phyloP scores from a whole-genome alignment of 53 echinoderm and acorn worm species.

The Apostichopus leukothele region DNA sequence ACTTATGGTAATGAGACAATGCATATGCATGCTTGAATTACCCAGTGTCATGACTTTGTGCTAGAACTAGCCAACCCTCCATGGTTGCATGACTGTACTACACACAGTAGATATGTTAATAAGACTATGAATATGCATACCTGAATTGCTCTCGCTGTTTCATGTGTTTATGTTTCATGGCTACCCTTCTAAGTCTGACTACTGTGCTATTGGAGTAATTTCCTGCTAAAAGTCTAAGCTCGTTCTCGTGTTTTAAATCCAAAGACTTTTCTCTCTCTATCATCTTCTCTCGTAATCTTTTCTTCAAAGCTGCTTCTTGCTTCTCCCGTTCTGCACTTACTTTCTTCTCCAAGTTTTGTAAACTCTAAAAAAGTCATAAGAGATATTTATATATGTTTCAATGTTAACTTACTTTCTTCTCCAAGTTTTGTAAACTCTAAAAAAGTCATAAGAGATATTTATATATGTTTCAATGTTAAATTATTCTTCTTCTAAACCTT shows the following conservation, averaged over 20 bases:
- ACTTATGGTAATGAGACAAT: no score
- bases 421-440: constrained; percentile 50
- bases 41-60: no score
- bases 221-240: constrained; percentile 57
- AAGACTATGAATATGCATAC: constrained; percentile 31
- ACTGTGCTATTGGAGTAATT: constrained; percentile 67
- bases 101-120: not conserved
- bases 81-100: no score
- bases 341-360: constrained; percentile 66
- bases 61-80: no score
- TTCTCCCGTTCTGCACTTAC: constrained; percentile 74
- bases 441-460: no score
- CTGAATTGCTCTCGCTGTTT: constrained; percentile 88
- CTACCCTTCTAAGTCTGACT: constrained; percentile 76
- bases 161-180: constrained; percentile 91
- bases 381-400: no score
- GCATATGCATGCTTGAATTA: no score
- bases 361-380: not conserved
- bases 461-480: no score
- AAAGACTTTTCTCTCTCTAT: constrained; percentile 75
- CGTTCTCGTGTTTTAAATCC: constrained; percentile 64
- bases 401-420: constrained; percentile 58
- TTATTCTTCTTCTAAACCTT: no score
- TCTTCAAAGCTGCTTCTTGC: constrained; percentile 78
- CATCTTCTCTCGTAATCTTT: constrained; percentile 69